Percentiles rank a stretch among this genome's conserved stretches.
phyloP scores from a whole-genome alignment of 53 echinoderm and acorn worm species.

The Echinarachnius parma region DNA sequence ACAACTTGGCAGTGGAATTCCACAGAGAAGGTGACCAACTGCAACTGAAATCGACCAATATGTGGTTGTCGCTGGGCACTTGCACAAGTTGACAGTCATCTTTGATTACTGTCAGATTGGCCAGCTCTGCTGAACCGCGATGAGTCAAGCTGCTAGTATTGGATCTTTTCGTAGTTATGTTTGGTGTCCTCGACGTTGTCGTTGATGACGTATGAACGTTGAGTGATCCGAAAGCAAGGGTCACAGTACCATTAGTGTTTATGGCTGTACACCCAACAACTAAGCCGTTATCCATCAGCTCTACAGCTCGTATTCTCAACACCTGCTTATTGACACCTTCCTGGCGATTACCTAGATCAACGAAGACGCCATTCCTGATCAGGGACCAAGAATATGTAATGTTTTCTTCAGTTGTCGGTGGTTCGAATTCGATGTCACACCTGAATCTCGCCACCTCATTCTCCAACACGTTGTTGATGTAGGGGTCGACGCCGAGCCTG shows the following conservation, averaged over 20 bases:
- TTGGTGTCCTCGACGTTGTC: conserved; percentile 3
- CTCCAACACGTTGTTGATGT: background rate
- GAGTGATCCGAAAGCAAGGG: conserved; percentile 7
- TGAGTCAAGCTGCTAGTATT: background rate
- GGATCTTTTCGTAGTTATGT: background rate
- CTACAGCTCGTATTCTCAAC: conserved; percentile 2
- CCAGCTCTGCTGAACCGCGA: too few species aligned
- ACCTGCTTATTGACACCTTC: conserved; percentile 24
- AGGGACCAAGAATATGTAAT: conserved; percentile 23
- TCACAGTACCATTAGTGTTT: background rate
- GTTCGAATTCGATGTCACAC: background rate
- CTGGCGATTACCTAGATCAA: conserved; percentile 19
- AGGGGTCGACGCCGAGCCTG: conserved; percentile 21
- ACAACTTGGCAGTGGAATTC: conserved; percentile 1
- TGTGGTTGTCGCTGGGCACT: background rate
- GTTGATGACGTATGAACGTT: conserved; percentile 1
- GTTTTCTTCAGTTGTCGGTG: background rate
- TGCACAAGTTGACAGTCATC: too few species aligned
- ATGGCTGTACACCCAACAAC: conserved; percentile 18
- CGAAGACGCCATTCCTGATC: background rate
- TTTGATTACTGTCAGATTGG: too few species aligned
- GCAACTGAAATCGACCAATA: conserved; percentile 7
- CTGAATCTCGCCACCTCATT: conserved; percentile 12
- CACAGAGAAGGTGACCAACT: background rate
- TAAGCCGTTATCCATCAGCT: conserved; percentile 4